phyloP scores from a whole-genome alignment of 2,888 invertebrate species.

The Poecilobothrus nobilitatus region DNA sequence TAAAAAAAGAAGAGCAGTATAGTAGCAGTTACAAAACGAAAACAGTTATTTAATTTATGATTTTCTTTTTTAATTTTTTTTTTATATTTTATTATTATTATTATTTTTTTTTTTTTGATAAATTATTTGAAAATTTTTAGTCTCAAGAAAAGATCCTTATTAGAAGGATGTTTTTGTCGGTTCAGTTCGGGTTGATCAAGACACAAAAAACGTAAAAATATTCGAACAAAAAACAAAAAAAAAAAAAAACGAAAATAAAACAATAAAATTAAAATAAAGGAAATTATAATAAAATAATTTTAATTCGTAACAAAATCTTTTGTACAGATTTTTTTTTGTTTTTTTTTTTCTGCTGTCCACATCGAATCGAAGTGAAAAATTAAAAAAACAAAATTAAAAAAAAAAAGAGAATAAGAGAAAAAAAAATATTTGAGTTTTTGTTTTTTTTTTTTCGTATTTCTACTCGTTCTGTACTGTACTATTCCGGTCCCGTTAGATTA shows the following conservation, averaged over 20 bases:
- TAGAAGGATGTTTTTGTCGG: conserved; percentile 1
- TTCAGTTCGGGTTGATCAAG: not conserved
- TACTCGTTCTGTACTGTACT: not conserved
- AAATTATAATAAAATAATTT: too few relatives aligned
- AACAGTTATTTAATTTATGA: not conserved
- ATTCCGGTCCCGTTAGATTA: conserved; percentile 4
- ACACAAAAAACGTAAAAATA: not conserved
- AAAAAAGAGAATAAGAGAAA: too few relatives aligned
- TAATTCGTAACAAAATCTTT: too few relatives aligned
- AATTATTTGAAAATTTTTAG: not conserved
- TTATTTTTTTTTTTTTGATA: conserved; percentile 1
- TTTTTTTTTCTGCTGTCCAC: too few relatives aligned
- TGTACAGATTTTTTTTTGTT: not conserved
- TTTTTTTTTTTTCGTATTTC: too few relatives aligned
- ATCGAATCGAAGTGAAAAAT: too few relatives aligned
- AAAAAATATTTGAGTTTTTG: too few relatives aligned
- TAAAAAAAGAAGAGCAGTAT: not conserved
- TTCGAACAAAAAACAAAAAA: not conserved
- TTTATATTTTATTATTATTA: not conserved
- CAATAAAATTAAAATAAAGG: not conserved
- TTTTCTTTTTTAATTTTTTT: not conserved
- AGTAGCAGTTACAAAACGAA: not conserved
- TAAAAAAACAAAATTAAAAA: too few relatives aligned
- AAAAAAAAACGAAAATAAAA: not conserved
- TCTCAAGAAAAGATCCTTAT: not conserved